These are phyloP conservation scores for Cervus canadensis DNA, from an alignment of 2,113 vertebrate genomes.

Conservation along the genomic window DNA sequence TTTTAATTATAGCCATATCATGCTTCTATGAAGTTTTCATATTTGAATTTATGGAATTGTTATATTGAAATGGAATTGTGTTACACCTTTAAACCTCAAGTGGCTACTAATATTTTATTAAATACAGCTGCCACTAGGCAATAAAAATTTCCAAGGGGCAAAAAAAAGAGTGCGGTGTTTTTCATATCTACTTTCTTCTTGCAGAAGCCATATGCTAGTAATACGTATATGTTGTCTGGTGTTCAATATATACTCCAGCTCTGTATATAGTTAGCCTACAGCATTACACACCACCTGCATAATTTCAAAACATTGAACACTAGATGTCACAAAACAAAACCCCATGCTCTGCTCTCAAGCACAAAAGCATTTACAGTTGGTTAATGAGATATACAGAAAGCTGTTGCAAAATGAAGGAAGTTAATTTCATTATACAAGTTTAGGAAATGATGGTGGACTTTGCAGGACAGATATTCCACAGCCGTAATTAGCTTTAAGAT, in stretches of 20 bases:
- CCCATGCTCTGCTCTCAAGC: constrained; percentile 25
- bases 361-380: constrained; percentile 49
- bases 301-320: constrained; percentile 59
- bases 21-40: constrained; percentile 72
- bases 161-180: constrained; percentile 53
- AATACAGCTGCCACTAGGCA: constrained; percentile 83
- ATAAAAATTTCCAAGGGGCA: constrained; percentile 80
- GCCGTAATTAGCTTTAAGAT: constrained; percentile 81
- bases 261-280: constrained; percentile 37
- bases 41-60: constrained; percentile 87
- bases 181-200: constrained; percentile 77
- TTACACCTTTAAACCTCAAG: constrained; percentile 84
- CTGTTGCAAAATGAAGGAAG: constrained; percentile 42
- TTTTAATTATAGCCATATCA: constrained; percentile 78
- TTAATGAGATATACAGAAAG: constrained; percentile 74
- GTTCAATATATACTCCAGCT: constrained; percentile 9
- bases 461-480: constrained; percentile 68
- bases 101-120: constrained; percentile 87
- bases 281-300: constrained; percentile 30
- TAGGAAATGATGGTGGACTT: constrained; percentile 66
- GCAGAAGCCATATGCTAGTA: constrained; percentile 67
- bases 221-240: constrained; percentile 54
- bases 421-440: constrained; percentile 76
- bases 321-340: constrained; percentile 66
- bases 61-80: constrained; percentile 84